Evolutionary conservation across 2,888 invertebrate species (phyloP).

Genomic region (Sipunculus nudus): DNA sequence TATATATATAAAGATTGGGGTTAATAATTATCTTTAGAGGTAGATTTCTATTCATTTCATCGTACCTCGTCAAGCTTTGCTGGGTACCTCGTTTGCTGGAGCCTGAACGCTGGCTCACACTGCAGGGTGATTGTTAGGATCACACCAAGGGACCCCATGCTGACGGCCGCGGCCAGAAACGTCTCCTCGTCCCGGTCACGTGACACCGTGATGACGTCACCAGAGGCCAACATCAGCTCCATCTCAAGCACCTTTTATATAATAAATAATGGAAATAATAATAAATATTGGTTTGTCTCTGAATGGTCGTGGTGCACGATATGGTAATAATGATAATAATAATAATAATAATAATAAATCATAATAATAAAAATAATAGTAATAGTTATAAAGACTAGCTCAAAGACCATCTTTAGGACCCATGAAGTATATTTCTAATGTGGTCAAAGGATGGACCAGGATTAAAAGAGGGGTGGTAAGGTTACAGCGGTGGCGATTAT

Average conservation of each 20-base stretch:
- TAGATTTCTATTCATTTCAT: too few relatives aligned
- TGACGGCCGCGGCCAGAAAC: conserved; percentile 53
- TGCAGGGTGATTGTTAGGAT: conserved; percentile 58
- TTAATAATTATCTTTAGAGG: too few relatives aligned
- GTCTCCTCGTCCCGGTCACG: conserved; percentile 50
- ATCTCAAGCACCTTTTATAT: conserved; percentile 50
- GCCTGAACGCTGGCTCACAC: conserved; percentile 48
- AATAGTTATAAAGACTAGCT: too few relatives aligned
- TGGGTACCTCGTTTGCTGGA: conserved; percentile 14
- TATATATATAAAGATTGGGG: too few relatives aligned
- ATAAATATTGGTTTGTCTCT: conserved; percentile 43
- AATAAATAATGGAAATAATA: conserved; percentile 49
- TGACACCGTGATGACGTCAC: conserved; percentile 49
- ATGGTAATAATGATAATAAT: too few relatives aligned
- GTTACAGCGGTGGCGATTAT: too few relatives aligned
- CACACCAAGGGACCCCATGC: conserved; percentile 60
- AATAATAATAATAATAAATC: too few relatives aligned
- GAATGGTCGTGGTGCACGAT: conserved; percentile 45
- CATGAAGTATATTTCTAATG: too few relatives aligned
- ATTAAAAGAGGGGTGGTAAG: too few relatives aligned
- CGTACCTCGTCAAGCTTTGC: conserved; percentile 42
- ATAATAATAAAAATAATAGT: too few relatives aligned
- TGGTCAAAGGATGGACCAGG: too few relatives aligned
- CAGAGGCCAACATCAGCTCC: conserved; percentile 55
- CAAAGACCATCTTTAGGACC: too few relatives aligned